Evolutionary conservation across 2,113 vertebrate genomes (phyloP).

Genomic region (Rattus rattus): DNA sequence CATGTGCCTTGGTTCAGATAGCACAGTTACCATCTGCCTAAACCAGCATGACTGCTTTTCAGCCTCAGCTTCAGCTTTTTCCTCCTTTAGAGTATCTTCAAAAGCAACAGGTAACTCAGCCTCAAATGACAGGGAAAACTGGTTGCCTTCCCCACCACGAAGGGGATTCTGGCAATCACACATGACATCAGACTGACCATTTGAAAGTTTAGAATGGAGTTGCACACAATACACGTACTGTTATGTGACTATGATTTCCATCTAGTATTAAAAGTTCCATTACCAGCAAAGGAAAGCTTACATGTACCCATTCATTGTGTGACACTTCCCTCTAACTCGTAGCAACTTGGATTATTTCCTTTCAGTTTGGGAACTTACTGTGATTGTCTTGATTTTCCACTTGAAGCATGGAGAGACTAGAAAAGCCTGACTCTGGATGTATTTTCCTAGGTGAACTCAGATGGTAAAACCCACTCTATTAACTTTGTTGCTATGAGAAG

Average conservation of each 20-base stretch:
- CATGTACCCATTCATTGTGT: neutral
- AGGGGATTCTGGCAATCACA: neutral
- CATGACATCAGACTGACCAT: neutral
- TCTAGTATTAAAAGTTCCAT: constrained; percentile 54
- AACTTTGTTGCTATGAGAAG: neutral
- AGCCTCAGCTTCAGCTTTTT: constrained; percentile 31
- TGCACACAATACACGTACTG: neutral
- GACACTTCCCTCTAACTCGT: neutral
- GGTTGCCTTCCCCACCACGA: no score
- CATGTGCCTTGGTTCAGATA: constrained; percentile 45
- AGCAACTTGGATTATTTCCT: neutral
- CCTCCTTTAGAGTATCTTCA: neutral
- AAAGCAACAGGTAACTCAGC: constrained; percentile 47
- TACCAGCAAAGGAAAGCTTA: neutral
- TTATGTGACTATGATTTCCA: neutral
- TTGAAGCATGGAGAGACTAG: neutral
- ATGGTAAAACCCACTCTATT: neutral
- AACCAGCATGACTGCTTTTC: constrained; percentile 3
- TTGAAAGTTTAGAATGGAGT: constrained; percentile 52
- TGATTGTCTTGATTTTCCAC: neutral
- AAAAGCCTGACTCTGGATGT: neutral
- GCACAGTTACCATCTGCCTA: neutral
- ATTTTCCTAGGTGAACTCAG: neutral
- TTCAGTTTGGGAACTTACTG: neutral
- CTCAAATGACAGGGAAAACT: no score